A percentile compares a stretch with the other conserved stretches of the same genome.
Evolutionary conservation across 1,140 invertebrate species (phyloP).

Genomic region (Plectus sambesii): DNA sequence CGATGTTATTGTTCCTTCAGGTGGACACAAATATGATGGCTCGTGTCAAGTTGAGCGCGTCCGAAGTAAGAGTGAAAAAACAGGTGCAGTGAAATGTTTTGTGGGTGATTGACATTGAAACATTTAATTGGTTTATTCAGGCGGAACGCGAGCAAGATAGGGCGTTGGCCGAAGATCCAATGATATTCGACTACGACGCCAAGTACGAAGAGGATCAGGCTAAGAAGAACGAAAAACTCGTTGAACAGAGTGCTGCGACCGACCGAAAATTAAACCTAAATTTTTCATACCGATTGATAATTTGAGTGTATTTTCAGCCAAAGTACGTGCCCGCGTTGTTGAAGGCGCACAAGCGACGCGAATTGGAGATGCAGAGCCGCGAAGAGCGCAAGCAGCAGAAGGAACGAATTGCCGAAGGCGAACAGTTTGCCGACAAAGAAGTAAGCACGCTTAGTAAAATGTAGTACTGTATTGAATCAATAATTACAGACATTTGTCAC

Average conservation of each 20-base stretch:
- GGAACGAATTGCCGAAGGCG: conserved; percentile 29
- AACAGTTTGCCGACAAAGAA: conserved; percentile 33
- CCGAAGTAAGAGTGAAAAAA: conserved; percentile 18
- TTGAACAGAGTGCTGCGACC: background rate
- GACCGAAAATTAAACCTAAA: too few relatives aligned
- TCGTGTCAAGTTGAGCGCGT: conserved; percentile 10
- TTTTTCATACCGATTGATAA: too few relatives aligned
- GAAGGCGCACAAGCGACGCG: conserved; percentile 20
- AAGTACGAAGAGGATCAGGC: conserved; percentile 23
- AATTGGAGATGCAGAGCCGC: conserved; percentile 20
- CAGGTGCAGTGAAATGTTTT: too few relatives aligned
- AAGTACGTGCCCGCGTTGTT: conserved; percentile 31
- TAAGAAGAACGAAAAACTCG: conserved; percentile 19
- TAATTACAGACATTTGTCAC: too few relatives aligned
- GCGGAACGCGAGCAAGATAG: conserved; percentile 20
- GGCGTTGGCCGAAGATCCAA: conserved; percentile 24
- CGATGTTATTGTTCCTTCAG: too few relatives aligned
- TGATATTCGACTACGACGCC: conserved; percentile 27
- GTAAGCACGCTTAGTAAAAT: too few relatives aligned
- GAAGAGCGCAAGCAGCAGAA: conserved; percentile 34
- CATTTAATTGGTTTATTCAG: too few relatives aligned
- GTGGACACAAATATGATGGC: conserved; percentile 13
- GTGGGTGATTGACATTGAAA: too few relatives aligned
- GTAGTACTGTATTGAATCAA: too few relatives aligned
- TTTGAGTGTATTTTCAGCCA: too few relatives aligned